A percentile compares a stretch with the other conserved stretches of the same genome.
Evolutionary conservation across 1,140 invertebrate genomes (phyloP).

Genomic region (Lasioglossum baleicum): DNA sequence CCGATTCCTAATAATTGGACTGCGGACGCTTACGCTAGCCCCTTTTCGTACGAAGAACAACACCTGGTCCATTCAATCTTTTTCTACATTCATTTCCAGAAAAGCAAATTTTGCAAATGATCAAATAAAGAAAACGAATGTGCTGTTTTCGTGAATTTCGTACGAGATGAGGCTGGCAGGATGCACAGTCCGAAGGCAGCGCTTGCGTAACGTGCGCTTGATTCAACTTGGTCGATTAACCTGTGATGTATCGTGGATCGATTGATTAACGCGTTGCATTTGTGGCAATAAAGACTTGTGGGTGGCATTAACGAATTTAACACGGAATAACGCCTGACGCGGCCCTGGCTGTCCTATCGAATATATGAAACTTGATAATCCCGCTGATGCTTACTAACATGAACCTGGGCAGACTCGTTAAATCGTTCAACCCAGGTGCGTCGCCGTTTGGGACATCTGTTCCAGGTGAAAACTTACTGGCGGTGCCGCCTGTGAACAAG

Average conservation of each 20-base stretch:
- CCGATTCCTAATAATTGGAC: conserved; percentile 1
- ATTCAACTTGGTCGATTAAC: conserved; percentile 25
- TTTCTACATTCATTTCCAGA: too few relatives aligned
- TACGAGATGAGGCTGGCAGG: too few relatives aligned
- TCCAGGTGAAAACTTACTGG: conserved; percentile 91
- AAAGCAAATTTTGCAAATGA: too few relatives aligned
- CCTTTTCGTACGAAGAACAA: too few relatives aligned
- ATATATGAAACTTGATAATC: conserved; percentile 34
- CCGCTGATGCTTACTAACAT: conserved; percentile 73
- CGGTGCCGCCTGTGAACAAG: conserved; percentile 91
- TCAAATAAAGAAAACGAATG: too few relatives aligned
- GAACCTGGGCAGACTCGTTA: conserved; percentile 75
- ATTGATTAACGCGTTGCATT: conserved; percentile 30
- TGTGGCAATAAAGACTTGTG: not conserved
- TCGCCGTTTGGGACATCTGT: conserved; percentile 77
- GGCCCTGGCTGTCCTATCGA: not conserved
- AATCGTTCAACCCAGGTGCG: conserved; percentile 79
- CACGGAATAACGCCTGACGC: not conserved
- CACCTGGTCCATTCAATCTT: too few relatives aligned
- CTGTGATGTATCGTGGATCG: not conserved
- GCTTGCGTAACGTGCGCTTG: conserved; percentile 21
- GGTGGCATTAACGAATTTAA: conserved; percentile 12
- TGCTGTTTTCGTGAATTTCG: too few relatives aligned
- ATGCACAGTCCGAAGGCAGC: not conserved
- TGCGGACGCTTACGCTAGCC: too few relatives aligned